phyloP scores from a whole-genome alignment of 2,113 vertebrate species.

The Thryonomys swinderianus region DNA sequence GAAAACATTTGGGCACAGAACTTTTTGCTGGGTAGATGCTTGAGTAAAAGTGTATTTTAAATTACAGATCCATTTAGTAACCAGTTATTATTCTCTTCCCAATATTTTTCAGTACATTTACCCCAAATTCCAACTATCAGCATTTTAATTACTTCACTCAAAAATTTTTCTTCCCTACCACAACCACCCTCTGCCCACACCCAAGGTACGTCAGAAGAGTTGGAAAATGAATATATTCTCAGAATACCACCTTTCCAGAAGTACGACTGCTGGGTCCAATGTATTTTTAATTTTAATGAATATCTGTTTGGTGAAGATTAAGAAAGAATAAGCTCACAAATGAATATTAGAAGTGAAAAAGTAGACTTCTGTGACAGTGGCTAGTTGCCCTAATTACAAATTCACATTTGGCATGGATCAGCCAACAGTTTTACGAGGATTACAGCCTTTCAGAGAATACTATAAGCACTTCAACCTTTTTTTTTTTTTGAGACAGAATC shows the following conservation, averaged over 20 bases:
- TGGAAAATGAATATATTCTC: too few relatives aligned
- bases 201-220: neutral
- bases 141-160: neutral
- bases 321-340: neutral
- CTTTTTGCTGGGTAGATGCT: neutral
- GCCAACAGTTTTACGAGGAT: neutral
- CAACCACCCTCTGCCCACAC: neutral
- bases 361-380: neutral
- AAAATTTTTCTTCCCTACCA: neutral
- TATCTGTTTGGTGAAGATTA: neutral
- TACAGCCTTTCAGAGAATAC: neutral
- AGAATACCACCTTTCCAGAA: neutral
- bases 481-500: too few relatives aligned
- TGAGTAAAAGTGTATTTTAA: neutral
- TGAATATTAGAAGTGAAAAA: neutral
- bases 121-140: neutral
- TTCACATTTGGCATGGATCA: neutral
- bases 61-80: neutral
- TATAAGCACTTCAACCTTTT: neutral
- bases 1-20: neutral
- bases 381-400: neutral
- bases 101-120: neutral
- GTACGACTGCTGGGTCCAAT: neutral
- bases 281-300: neutral
- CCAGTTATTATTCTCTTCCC: neutral